Base-by-base conservation (phyloP, 2,113 vertebrate species). In the Alligator mississippiensis region DNA sequence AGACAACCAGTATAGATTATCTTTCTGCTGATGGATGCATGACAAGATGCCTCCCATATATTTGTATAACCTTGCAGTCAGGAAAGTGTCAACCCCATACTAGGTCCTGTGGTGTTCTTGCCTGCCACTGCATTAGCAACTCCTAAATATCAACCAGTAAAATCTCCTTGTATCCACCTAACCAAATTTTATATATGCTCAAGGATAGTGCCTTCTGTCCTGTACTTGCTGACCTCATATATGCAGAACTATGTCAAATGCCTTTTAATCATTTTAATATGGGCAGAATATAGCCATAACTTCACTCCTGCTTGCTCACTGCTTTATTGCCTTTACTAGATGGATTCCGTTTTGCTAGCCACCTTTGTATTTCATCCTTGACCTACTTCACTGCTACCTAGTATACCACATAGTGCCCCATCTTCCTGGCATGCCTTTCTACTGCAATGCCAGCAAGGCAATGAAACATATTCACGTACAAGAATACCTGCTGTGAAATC, bases 231-330 rank as follows among this genome's bases (percentile, higher is more conserved):
- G 93, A 95, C 92, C 90, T 95, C 88, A 68, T 61, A 94, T 88
- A 85, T 88, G 72, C 89, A 91, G 47, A 90, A 95, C 66, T 85
- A 84, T 95, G 95, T 80, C 86, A 94, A 97, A 96, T 84, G 86
- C 78, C 78, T 80, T 94, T 97, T 97, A 97, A 96, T 97, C 94
- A 93, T 90, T 80, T 85, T 96, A 96, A 96, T 97, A 95, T 84
- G 3, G 90, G 82, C 80, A 96, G 94, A 96, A 95, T 95, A 96
- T 90, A 25, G 87, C 87, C 79, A 84, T 58, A 85, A 90, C 84
- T 91, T 97, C 86, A 90, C 90, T 75, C 94, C 84, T 91, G 72
- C 90, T 80, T 95, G 90, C 63, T 93, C 85, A 77, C 57, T 83
- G 84, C 21, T 76, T 95, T 96, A 94, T 94, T 92, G 82, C 58